These are phyloP conservation scores for Belgica antarctica DNA, from an alignment of 2,888 invertebrate species.

Conservation along the genomic window DNA sequence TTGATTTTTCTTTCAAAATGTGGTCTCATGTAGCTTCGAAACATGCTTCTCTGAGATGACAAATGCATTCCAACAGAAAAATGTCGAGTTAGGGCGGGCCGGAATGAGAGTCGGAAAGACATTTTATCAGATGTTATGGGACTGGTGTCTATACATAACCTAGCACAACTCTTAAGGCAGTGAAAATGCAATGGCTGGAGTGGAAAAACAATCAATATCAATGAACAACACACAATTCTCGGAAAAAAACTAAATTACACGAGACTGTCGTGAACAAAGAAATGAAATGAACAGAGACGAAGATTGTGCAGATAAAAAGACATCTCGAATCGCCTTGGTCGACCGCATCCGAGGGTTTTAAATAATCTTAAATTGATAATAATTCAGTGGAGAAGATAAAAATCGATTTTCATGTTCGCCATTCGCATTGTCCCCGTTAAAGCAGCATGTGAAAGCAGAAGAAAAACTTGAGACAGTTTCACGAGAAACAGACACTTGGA, in stretches of 20 bases:
- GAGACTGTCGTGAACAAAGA: not conserved
- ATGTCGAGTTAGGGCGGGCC: too few relatives aligned
- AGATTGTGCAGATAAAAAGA: not conserved
- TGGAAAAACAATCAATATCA: not conserved
- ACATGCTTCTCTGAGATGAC: not conserved
- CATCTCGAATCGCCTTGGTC: not conserved
- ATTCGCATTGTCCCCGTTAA: not conserved
- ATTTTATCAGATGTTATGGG: not conserved
- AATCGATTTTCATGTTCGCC: not conserved
- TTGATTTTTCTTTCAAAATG: too few relatives aligned
- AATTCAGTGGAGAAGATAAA: not conserved
- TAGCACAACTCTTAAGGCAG: not conserved
- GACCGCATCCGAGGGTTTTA: not conserved
- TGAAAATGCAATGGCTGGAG: not conserved
- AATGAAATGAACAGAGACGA: not conserved
- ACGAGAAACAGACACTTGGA: too few relatives aligned
- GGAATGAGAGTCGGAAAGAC: not conserved
- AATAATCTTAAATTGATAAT: conserved; percentile 2
- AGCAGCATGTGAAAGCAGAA: not conserved
- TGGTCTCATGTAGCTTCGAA: too few relatives aligned
- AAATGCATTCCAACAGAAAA: not conserved
- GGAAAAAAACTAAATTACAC: too few relatives aligned
- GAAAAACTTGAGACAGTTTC: not conserved
- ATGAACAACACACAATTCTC: not conserved
- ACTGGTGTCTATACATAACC: not conserved